A percentile compares a stretch with the other conserved stretches of the same genome.
These are phyloP conservation scores for Noctua comes DNA, from an alignment of 2,888 invertebrate genomes.

Conservation along the genomic window DNA sequence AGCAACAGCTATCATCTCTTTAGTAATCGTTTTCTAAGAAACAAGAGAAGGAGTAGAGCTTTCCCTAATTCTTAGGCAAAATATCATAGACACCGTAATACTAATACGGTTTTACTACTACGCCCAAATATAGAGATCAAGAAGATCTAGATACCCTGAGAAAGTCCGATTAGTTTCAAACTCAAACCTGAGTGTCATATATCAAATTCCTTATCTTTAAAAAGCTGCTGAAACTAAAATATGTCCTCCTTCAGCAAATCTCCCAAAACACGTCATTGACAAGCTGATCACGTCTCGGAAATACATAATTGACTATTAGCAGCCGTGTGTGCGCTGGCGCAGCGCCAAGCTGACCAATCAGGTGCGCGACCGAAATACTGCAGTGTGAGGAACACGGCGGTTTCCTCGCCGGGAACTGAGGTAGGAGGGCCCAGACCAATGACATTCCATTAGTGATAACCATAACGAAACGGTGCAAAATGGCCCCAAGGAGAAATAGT, in stretches of 20 bases:
- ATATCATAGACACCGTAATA: not conserved
- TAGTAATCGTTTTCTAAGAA: not conserved
- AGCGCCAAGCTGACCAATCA: conserved; percentile 59
- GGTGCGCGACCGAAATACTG: conserved; percentile 63
- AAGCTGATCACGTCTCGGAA: conserved; percentile 61
- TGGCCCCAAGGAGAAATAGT: not conserved
- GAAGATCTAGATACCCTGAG: not conserved
- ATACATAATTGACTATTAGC: conserved; percentile 75
- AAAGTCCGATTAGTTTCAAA: not conserved
- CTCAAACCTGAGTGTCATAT: not conserved
- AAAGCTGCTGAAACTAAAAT: not conserved
- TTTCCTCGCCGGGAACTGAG: conserved; percentile 17
- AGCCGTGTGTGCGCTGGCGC: conserved; percentile 61
- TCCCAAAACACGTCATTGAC: conserved; percentile 55
- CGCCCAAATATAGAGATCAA: too few relatives aligned
- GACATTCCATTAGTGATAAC: not conserved
- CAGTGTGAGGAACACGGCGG: conserved; percentile 44
- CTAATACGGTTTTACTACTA: not conserved
- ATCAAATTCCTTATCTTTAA: not conserved
- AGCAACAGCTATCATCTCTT: not conserved
- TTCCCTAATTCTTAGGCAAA: not conserved
- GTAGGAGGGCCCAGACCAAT: not conserved
- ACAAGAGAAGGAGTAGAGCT: not conserved
- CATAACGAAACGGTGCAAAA: not conserved
- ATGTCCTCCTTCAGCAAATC: conserved; percentile 12